Evolutionary conservation across 2,888 invertebrate genomes (phyloP), one percentile per base, ranked within the genome.

Genomic region (Neoitamus cyanurus): DNA sequence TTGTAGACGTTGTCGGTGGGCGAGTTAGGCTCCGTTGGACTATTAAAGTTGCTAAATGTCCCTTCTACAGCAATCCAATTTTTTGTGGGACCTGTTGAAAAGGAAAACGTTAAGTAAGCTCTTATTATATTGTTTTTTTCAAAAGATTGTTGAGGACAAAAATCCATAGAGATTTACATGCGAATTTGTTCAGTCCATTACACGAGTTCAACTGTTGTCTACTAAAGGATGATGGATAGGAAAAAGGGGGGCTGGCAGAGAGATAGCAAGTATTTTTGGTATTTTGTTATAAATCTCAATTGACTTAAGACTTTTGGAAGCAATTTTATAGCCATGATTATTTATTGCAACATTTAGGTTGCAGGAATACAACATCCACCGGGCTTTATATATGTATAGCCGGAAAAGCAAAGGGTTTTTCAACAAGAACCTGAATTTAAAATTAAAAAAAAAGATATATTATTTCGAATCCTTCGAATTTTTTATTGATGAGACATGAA

Each of bases 51-150:
- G 13, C 80, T 80, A 58, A 80, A 95, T 0, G 95, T 94, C 88
- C 96, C 96, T 90, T 96, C 96, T 6, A 96, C 92, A 0, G 96
- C 96, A 87, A 96, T 96, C 96, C 96, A 96, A 90, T 96, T 96
- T 91, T 96, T 96, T 31, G 96, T 96, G 7, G 95, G 93, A 70
- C 96, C 95, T 92, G 77, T 75, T 48, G 37, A 68, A 34, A 69
- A 30, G 69, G 15, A 69, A 11, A 30, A 28, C 20, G 30, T 28
- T 9, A 70, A 70, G 6, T 58, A 48, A 1, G 9, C 48, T 20
- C 15, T 48, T 48, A 58, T 58, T 58, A 48, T 7, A 48, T 48
- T 20, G 11, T 25, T 25, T 13, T n/a, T 4, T 42, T 25, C 20
- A 25, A 58, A 25, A 58, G 58, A 9, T 58, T 58, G 1, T 9